Evolutionary conservation across 1,140 invertebrate species (phyloP).

Genomic region (Drosophila takahashii): DNA sequence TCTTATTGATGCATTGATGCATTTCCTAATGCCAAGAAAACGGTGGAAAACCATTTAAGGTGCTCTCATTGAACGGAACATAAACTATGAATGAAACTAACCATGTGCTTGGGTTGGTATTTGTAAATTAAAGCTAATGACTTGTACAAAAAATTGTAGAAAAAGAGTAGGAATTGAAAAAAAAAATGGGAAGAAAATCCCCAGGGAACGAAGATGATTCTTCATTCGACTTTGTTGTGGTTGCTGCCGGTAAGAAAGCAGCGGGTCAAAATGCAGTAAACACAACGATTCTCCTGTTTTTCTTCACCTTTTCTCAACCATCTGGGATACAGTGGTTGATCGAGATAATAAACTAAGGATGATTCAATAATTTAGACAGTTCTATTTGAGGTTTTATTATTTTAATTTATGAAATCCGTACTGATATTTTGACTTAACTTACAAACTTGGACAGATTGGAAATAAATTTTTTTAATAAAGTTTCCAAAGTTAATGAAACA

Average conservation of each 20-base stretch:
- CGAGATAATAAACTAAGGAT: neutral
- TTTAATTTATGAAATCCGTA: no score
- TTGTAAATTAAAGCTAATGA: slow-evolving; percentile 83
- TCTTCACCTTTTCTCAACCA: slow-evolving; percentile 19
- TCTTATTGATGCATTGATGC: slow-evolving; percentile 34
- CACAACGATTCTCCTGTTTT: slow-evolving; percentile 51
- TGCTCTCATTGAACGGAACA: slow-evolving; percentile 10
- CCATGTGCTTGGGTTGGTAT: slow-evolving; percentile 34
- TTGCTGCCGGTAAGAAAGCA: slow-evolving; percentile 15
- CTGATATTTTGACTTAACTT: no score
- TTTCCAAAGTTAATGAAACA: no score
- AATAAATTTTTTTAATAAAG: no score
- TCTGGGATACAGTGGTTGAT: slow-evolving; percentile 1
- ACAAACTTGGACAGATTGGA: no score
- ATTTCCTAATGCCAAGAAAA: slow-evolving; percentile 35
- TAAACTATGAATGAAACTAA: slow-evolving; percentile 72
- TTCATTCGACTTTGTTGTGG: slow-evolving; percentile 15
- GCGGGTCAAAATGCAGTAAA: slow-evolving; percentile 76
- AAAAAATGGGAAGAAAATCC: slow-evolving; percentile 24
- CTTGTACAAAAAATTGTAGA: slow-evolving; percentile 70
- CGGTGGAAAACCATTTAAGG: slow-evolving; percentile 24
- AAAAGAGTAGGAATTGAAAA: slow-evolving; percentile 11
- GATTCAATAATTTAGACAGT: neutral
- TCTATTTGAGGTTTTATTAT: neutral
- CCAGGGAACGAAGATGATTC: slow-evolving; percentile 39